These are phyloP conservation scores for Patella pellucida DNA, from an alignment of 2,888 invertebrate genomes.

Conservation along the genomic window DNA sequence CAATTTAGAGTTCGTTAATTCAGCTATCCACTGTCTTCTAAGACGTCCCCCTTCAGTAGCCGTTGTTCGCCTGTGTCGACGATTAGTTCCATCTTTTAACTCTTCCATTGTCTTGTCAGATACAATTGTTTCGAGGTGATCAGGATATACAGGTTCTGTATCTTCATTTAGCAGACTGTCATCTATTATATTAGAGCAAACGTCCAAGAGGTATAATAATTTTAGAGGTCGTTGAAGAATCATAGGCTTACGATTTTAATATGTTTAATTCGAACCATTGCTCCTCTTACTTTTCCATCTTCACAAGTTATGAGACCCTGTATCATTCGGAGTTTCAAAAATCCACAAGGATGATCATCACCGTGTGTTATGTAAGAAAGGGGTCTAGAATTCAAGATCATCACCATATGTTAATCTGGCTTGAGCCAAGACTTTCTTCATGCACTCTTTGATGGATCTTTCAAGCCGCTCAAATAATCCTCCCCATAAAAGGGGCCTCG, in stretches of 20 bases:
- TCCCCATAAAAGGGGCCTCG: background rate
- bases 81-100: background rate
- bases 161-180: background rate
- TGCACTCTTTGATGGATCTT: no score
- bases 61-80: background rate
- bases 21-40: background rate
- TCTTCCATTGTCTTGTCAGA: background rate
- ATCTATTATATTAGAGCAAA: background rate
- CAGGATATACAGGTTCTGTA: background rate
- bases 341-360: background rate
- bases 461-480: no score
- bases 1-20: background rate
- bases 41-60: background rate
- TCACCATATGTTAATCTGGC: no score
- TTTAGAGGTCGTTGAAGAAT: background rate
- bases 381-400: no score
- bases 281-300: background rate
- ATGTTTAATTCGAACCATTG: background rate
- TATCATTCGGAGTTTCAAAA: background rate
- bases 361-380: background rate
- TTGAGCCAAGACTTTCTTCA: no score
- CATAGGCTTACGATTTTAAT: background rate
- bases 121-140: background rate
- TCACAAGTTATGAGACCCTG: background rate
- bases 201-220: background rate